These are phyloP conservation scores for Ellobium chinense DNA, from an alignment of 2,888 invertebrate species.

Conservation along the genomic window DNA sequence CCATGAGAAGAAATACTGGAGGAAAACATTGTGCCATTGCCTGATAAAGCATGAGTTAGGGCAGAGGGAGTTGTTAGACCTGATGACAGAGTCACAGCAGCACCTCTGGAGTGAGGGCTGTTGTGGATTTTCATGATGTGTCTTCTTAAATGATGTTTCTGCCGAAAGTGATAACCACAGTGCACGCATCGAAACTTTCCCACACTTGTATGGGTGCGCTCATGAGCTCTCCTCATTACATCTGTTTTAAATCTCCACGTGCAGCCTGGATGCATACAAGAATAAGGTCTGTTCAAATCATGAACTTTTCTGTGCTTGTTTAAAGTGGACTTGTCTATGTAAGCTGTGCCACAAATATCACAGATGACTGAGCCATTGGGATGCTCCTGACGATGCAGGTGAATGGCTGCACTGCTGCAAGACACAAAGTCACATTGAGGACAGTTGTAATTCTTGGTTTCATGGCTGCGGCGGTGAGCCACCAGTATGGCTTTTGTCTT, in stretches of 20 bases:
- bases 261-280: constrained; percentile 72
- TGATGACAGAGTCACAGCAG: neutral
- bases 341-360: constrained; percentile 74
- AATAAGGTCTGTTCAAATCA: constrained; percentile 69
- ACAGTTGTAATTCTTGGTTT: constrained; percentile 66
- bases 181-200: constrained; percentile 70
- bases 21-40: neutral
- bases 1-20: neutral
- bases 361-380: constrained; percentile 72
- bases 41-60: no score
- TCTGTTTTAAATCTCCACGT: constrained; percentile 75
- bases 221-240: constrained; percentile 72
- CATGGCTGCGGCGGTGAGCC: constrained; percentile 68
- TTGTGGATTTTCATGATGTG: constrained; percentile 71
- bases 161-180: constrained; percentile 73
- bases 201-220: constrained; percentile 66
- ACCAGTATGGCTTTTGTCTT: constrained; percentile 69
- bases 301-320: constrained; percentile 76
- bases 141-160: constrained; percentile 75
- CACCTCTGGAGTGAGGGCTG: constrained; percentile 25
- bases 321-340: constrained; percentile 73
- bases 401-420: constrained; percentile 68
- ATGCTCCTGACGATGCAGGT: constrained; percentile 74
- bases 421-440: constrained; percentile 75
- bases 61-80: neutral